Conservation (phyloP, 2,888 invertebrate genomes). For the Lasioglossum pauxillum region DNA sequence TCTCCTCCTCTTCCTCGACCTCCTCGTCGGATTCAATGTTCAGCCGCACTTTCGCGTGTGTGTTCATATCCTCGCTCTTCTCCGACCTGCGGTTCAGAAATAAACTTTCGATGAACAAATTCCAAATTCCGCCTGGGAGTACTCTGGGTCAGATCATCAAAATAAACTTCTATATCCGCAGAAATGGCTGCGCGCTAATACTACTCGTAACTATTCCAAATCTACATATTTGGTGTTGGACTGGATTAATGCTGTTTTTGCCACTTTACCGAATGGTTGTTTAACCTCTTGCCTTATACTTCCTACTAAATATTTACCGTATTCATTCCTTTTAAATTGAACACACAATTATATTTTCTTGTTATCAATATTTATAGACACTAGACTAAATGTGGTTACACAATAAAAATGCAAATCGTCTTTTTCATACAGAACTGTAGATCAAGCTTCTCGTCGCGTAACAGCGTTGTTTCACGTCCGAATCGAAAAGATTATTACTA, state of each 20-base stretch:
- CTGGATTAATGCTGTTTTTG: neutral
- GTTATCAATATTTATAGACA: neutral
- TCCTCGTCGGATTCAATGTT: slow-evolving; percentile 89
- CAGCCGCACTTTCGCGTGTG: slow-evolving; percentile 89
- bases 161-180: neutral
- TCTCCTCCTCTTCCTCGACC: slow-evolving; percentile 83
- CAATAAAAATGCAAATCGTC: neutral
- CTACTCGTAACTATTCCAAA: neutral
- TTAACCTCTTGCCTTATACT: neutral
- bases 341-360: neutral
- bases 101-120: neutral
- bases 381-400: neutral
- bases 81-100: slow-evolving; percentile 86
- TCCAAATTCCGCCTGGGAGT: neutral
- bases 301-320: neutral
- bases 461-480: no score
- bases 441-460: neutral
- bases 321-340: neutral
- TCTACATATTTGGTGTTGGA: neutral
- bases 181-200: neutral
- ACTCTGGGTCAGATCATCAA: neutral
- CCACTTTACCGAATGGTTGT: no score
- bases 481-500: no score
- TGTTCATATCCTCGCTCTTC: slow-evolving; percentile 89
- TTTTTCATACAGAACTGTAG: neutral